phyloP scores from a whole-genome alignment of 2,113 vertebrate genomes.

The Anser brachyrhynchus region DNA sequence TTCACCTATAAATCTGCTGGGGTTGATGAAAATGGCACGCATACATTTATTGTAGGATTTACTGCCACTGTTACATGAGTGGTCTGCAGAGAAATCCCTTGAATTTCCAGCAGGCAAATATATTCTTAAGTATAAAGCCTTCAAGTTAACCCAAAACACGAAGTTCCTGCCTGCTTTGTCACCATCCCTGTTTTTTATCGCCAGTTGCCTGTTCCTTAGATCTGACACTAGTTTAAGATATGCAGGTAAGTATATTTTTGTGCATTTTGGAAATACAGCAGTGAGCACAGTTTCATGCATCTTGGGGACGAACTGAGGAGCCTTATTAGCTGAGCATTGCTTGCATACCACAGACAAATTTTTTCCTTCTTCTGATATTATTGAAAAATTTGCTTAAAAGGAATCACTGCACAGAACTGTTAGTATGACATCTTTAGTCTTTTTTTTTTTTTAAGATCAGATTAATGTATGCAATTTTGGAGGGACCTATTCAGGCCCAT shows the following conservation, averaged over 20 bases:
- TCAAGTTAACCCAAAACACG: background rate
- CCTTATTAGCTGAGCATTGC: background rate
- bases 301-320: background rate
- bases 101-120: background rate
- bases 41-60: background rate
- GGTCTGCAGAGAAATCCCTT: background rate
- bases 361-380: background rate
- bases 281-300: background rate
- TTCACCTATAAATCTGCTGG: background rate
- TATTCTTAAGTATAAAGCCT: background rate
- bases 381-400: background rate
- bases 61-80: background rate
- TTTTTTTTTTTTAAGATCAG: background rate
- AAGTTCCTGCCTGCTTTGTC: background rate
- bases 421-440: background rate
- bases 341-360: fast-evolving
- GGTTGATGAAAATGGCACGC: background rate
- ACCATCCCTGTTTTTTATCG: background rate
- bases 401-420: background rate
- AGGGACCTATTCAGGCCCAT: background rate
- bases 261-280: background rate
- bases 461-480: background rate
- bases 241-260: background rate
- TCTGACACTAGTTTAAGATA: background rate
- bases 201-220: background rate